Evolutionary conservation across 2,113 vertebrate genomes (phyloP), one percentile per base, ranked within the genome.

Genomic region (Pampusana beccarii): DNA sequence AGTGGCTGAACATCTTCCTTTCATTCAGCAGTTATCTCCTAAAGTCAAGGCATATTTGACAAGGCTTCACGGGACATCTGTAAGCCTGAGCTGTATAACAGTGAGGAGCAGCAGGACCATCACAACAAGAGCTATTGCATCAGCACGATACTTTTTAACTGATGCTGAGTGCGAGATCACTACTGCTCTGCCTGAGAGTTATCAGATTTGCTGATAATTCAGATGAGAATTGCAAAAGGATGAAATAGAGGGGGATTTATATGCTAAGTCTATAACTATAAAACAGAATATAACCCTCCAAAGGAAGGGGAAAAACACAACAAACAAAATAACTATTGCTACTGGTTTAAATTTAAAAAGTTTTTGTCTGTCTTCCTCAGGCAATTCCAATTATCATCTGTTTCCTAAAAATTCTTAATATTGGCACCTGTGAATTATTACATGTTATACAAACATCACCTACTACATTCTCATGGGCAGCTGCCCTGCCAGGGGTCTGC

Each of bases 91-190:
- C 4, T 19, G 10, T n/a, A 7, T 5, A 26, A 50, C 2, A 72
- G 53, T 26, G 31, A 86, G 53, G 51, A 81, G 53, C 23, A 90
- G 42, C 1, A 78, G 13, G 25, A 17, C 28, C 2, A 0, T 53
- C 44, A 34, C 62, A 48, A 11, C 4, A n/a, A 19, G 11, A 40
- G 33, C 13, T 44, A 36, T 10, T 36, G 31, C 74, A 50, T 16
- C 51, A 77, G 29, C 29, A 57, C 4, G 5, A 8, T 3, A 38
- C 16, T 66, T 79, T 10, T 21, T 26, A 79, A 44, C 10, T 40
- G 40, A 40, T n/a, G 21, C 12, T 64, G 42, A 79, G 54, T 0
- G 0, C 36, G 23, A 91, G n/a, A 42, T 16, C 0, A 1, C 56
- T 48, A 2, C 20, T 0, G 0, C 36, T 73, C 36, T 70, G 48